These are phyloP conservation scores for Ormia ochracea DNA, from an alignment of 2,888 invertebrate species.

Conservation along the genomic window DNA sequence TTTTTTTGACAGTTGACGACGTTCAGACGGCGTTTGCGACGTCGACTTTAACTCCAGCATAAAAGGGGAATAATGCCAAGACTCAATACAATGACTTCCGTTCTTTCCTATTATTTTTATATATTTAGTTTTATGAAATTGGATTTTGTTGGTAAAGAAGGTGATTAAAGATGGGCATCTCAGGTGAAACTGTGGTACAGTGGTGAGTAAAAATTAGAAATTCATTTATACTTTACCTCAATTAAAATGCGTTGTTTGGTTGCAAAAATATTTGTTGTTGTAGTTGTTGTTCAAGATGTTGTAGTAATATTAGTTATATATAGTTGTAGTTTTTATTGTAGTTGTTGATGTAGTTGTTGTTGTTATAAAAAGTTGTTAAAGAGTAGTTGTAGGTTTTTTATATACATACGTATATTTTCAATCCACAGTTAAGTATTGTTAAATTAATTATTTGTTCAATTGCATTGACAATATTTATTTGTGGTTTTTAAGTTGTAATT, in stretches of 20 bases:
- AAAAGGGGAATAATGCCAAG: no score
- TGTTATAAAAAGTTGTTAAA: constrained; percentile 72
- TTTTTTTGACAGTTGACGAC: no score
- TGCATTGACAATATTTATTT: constrained; percentile 52
- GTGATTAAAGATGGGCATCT: background rate
- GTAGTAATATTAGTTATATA: constrained; percentile 58
- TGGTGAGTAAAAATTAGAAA: constrained; percentile 17
- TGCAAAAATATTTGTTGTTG: constrained; percentile 64
- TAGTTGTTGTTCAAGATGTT: constrained; percentile 65
- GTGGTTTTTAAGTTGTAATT: constrained; percentile 61
- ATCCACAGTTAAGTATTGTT: constrained; percentile 66
- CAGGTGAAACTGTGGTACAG: background rate
- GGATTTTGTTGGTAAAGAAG: background rate
- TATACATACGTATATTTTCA: constrained; percentile 1
- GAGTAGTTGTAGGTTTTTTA: constrained; percentile 68
- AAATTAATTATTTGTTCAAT: constrained; percentile 50
- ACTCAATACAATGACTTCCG: no score
- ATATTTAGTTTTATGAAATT: background rate
- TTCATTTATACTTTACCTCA: constrained; percentile 73
- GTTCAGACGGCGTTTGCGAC: no score
- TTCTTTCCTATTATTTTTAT: background rate
- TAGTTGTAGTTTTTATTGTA: constrained; percentile 66
- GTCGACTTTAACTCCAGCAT: no score
- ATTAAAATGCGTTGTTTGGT: constrained; percentile 71
- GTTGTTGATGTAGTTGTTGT: constrained; percentile 68